A percentile compares a stretch with the other conserved stretches of the same genome.
Conservation (phyloP, 2,888 invertebrate species). For the Hyppa rectilinea region DNA sequence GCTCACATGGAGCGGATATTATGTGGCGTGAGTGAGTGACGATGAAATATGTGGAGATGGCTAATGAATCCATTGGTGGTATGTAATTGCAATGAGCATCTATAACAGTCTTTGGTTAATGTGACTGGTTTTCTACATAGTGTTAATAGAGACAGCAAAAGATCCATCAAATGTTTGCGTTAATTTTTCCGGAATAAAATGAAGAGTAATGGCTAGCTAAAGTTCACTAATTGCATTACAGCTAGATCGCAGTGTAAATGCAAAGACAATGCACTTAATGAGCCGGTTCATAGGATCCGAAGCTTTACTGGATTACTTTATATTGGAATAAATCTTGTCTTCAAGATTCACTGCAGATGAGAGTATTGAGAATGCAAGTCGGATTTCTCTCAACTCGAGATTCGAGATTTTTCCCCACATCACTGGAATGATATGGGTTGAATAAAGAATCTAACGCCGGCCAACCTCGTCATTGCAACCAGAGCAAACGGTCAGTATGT, state of each 20-base stretch:
- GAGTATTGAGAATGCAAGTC: background rate
- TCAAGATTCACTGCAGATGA: background rate
- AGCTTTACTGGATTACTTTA: background rate
- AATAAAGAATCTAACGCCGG: constrained; percentile 24
- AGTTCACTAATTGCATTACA: background rate
- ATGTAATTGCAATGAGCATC: background rate
- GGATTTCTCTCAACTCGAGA: background rate
- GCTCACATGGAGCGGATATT: constrained; percentile 27
- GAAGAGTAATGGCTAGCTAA: too few relatives aligned
- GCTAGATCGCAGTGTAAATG: background rate
- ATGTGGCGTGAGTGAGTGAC: background rate
- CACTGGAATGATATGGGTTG: constrained; percentile 15
- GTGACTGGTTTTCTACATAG: background rate
- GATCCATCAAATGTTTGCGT: too few relatives aligned
- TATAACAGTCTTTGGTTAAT: background rate
- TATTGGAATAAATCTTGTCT: background rate
- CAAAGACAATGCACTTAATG: too few relatives aligned
- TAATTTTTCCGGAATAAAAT: too few relatives aligned
- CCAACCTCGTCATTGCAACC: constrained; percentile 31
- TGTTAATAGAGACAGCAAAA: too few relatives aligned
- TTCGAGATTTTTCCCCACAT: background rate
- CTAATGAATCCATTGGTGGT: background rate
- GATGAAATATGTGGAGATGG: constrained; percentile 6
- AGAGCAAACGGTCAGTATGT: constrained; percentile 39
- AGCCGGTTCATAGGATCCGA: background rate